These are phyloP conservation scores for Lota lota DNA, from an alignment of 2,113 vertebrate genomes.

Conservation along the genomic window DNA sequence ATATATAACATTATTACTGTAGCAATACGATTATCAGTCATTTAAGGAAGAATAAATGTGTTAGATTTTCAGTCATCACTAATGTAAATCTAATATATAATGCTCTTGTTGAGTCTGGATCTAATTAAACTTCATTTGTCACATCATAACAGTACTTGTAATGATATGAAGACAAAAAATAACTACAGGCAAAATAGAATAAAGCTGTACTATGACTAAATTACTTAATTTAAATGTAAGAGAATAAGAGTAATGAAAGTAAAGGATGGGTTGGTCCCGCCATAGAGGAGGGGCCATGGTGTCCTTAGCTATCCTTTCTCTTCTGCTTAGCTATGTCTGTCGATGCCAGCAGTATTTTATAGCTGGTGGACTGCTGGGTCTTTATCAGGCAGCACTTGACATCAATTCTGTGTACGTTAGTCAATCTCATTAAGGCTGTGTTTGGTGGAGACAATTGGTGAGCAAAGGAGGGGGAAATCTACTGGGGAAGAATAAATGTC, in stretches of 20 bases:
- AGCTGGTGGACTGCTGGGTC: background rate
- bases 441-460: slow-evolving; percentile 15
- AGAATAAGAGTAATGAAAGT: background rate
- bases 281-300: background rate
- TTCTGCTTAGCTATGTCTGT: no score
- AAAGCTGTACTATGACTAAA: background rate
- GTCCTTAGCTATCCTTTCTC: background rate
- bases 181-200: background rate
- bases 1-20: no score
- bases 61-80: no score
- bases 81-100: no score
- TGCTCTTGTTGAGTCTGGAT: no score
- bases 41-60: no score
- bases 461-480: background rate
- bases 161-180: no score
- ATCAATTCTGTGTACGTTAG: background rate
- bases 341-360: background rate
- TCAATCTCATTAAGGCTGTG: slow-evolving; percentile 18
- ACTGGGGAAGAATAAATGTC: slow-evolving; percentile 19
- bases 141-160: no score
- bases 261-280: background rate
- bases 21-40: no score
- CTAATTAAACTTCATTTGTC: no score
- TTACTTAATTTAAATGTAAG: background rate
- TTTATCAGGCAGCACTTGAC: slow-evolving; percentile 1